Evolutionary conservation across 2,113 vertebrate genomes (phyloP).

Genomic region (Microcebus murinus): DNA sequence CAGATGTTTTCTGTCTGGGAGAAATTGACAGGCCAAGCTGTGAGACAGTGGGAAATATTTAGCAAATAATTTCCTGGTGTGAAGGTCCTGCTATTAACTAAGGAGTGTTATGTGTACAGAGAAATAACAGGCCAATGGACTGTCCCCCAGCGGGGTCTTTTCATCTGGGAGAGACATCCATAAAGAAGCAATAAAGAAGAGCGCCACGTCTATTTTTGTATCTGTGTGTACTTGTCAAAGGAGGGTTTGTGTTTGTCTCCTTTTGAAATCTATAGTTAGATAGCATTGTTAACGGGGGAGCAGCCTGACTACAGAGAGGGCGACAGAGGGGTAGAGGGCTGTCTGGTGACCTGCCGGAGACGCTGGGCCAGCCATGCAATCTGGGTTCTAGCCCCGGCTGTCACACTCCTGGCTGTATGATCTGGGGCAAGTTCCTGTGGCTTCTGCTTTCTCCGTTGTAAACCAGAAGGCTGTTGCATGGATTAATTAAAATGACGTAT

Average conservation of each 20-base stretch:
- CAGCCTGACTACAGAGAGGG: not conserved
- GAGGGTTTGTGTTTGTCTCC: constrained; percentile 30
- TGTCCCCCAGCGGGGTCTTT: constrained; percentile 40
- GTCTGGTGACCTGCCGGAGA: not conserved
- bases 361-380: fast-evolving
- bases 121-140: constrained; percentile 1
- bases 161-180: constrained; percentile 30
- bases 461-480: not conserved
- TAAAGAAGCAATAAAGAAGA: constrained; percentile 55
- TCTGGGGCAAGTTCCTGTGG: not conserved
- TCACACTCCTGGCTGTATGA: not conserved
- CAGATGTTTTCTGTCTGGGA: constrained; percentile 62
- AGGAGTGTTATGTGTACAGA: constrained; percentile 29
- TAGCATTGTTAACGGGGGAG: not conserved
- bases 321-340: not conserved
- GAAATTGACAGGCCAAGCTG: constrained; percentile 44
- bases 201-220: constrained; percentile 62
- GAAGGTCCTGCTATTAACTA: constrained; percentile 45
- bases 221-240: not conserved
- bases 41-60: constrained; percentile 66
- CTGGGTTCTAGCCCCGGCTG: not conserved
- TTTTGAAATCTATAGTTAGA: constrained; percentile 16
- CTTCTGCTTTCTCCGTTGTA: not conserved
- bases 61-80: constrained; percentile 62
- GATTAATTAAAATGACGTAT: not conserved